Percentiles rank a stretch among this genome's conserved stretches.
Conservation (phyloP, 2,888 invertebrate species). For the Orthosia gothica region DNA sequence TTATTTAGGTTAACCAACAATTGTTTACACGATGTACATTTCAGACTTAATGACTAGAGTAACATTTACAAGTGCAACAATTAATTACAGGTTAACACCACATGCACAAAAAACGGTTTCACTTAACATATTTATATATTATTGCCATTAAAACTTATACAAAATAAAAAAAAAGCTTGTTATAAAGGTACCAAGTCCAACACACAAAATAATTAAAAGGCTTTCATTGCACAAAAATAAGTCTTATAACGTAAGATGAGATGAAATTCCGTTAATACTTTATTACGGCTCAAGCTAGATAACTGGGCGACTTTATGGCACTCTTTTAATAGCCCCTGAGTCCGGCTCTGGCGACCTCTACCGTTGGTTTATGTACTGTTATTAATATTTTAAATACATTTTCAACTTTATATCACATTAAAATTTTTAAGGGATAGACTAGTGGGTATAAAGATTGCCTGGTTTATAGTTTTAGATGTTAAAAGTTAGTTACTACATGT, state of each 20-base stretch:
- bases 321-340: constrained; percentile 83
- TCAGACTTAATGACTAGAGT: too few relatives aligned
- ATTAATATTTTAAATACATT: constrained; percentile 73
- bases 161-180: too few relatives aligned
- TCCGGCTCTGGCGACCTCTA: constrained; percentile 70
- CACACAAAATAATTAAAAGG: constrained; percentile 54
- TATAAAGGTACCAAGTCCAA: constrained; percentile 13
- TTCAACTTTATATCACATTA: constrained; percentile 70
- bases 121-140: too few relatives aligned
- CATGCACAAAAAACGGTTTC: too few relatives aligned
- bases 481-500: constrained; percentile 17
- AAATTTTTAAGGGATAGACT: constrained; percentile 62
- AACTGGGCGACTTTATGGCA: constrained; percentile 82
- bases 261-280: constrained; percentile 79
- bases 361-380: constrained; percentile 56
- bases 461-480: constrained; percentile 35
- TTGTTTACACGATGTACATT: too few relatives aligned
- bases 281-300: constrained; percentile 82
- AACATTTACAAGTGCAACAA: too few relatives aligned
- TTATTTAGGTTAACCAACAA: too few relatives aligned
- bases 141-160: too few relatives aligned
- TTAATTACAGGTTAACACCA: too few relatives aligned
- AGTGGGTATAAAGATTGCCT: constrained; percentile 37
- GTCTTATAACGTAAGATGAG: constrained; percentile 65
- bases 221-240: constrained; percentile 51